Evolutionary conservation across 2,113 vertebrate genomes (phyloP).

Genomic region (Brachionichthys hirsutus): DNA sequence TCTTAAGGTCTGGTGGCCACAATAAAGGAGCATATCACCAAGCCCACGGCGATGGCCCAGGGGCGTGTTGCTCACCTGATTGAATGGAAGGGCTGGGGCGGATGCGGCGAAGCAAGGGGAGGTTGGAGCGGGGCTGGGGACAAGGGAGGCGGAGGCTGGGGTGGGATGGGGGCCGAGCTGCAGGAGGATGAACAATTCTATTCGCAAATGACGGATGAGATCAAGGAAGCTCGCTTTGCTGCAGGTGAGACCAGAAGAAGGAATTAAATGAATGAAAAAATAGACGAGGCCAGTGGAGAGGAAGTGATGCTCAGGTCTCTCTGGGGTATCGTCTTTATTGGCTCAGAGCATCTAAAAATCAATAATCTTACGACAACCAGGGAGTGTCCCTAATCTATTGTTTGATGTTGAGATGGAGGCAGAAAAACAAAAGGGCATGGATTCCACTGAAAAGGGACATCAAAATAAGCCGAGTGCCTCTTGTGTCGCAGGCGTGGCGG

Average conservation of each 20-base stretch:
- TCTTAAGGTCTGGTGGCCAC: conserved; percentile 85
- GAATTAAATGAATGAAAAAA: conserved; percentile 22
- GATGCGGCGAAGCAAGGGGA: conserved; percentile 70
- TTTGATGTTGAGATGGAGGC: conserved; percentile 17
- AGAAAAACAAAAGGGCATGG: not conserved
- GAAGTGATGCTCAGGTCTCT: conserved; percentile 17
- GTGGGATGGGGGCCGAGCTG: conserved; percentile 67
- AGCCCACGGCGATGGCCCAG: conserved; percentile 89
- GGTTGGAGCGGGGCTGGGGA: conserved; percentile 77
- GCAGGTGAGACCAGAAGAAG: conserved; percentile 77
- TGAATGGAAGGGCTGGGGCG: conserved; percentile 90
- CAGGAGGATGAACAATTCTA: conserved; percentile 82
- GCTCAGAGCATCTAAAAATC: conserved; percentile 29
- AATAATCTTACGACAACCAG: conserved; percentile 17
- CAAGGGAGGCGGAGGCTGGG: conserved; percentile 72
- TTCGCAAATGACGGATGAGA: conserved; percentile 83
- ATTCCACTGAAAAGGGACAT: conserved; percentile 13
- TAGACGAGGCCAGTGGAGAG: conserved; percentile 11
- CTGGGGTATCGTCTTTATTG: conserved; percentile 13
- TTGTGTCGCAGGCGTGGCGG: conserved; percentile 80
- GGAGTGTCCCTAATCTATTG: conserved; percentile 23
- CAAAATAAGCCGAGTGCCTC: conserved; percentile 16
- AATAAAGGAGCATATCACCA: conserved; percentile 89
- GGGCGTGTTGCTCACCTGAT: conserved; percentile 90
- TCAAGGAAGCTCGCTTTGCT: conserved; percentile 88